phyloP scores from a whole-genome alignment of 2,113 vertebrate genomes.

The Planiliza haematocheilus region DNA sequence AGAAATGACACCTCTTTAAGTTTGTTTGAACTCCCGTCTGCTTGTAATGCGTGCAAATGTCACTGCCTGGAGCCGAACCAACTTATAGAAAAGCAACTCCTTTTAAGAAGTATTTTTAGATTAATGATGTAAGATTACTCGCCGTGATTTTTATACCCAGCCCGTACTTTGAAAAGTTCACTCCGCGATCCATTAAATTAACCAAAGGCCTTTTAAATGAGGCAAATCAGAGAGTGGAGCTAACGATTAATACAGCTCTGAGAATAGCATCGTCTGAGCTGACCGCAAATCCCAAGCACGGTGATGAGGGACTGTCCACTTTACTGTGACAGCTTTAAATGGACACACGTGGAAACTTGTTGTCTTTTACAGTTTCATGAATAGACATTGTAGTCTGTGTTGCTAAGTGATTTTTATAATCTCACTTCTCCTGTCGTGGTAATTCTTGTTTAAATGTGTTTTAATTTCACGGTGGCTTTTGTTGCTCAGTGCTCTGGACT shows the following conservation, averaged over 20 bases:
- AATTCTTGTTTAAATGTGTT: slow-evolving; percentile 4
- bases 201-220: slow-evolving; percentile 80
- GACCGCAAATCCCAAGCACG: slow-evolving; percentile 63
- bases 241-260: slow-evolving; percentile 79
- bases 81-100: slow-evolving; percentile 40
- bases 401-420: neutral
- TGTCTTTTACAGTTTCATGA: neutral
- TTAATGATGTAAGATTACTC: slow-evolving; percentile 66
- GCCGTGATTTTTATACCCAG: slow-evolving; percentile 55
- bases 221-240: slow-evolving; percentile 72
- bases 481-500: neutral
- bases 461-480: slow-evolving; percentile 6
- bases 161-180: slow-evolving; percentile 75
- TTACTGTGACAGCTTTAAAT: slow-evolving; percentile 59
- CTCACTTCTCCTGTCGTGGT: neutral
- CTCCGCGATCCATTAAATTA: slow-evolving; percentile 81
- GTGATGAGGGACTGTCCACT: slow-evolving; percentile 56
- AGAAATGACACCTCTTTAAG: neutral
- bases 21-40: slow-evolving; percentile 28
- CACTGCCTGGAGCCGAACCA: slow-evolving; percentile 26
- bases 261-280: slow-evolving; percentile 73
- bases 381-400: neutral
- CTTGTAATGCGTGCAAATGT: slow-evolving; percentile 14
- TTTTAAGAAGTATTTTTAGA: slow-evolving; percentile 68
- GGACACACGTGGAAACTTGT: slow-evolving; percentile 11